Evolutionary conservation across 1,140 invertebrate genomes (phyloP).

Genomic region (Aporrectodea caliginosa): DNA sequence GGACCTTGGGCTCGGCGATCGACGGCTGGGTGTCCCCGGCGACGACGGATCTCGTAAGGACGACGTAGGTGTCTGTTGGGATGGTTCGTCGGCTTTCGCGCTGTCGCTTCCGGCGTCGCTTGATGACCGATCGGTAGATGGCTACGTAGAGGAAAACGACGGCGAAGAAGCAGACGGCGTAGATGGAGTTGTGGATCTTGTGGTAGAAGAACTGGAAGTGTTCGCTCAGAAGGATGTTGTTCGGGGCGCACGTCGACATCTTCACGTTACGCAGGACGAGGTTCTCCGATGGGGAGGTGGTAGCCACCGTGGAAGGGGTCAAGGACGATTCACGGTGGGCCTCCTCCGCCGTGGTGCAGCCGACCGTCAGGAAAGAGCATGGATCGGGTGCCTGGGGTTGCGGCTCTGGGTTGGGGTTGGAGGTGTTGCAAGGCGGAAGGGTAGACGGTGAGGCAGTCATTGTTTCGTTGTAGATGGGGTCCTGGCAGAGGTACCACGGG

Average conservation of each 20-base stretch:
- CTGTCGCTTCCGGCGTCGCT: slow-evolving; percentile 25
- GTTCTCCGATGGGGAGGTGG: not conserved
- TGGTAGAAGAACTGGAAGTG: slow-evolving; percentile 31
- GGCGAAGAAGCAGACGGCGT: slow-evolving; percentile 28
- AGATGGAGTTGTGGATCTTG: slow-evolving; percentile 32
- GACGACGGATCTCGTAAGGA: not conserved
- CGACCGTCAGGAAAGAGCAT: not conserved
- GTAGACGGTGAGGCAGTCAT: not conserved
- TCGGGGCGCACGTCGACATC: slow-evolving; percentile 19
- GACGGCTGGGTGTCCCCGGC: not conserved
- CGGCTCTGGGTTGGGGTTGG: not conserved
- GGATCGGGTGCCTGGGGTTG: too few relatives aligned
- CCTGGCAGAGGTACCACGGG: not conserved
- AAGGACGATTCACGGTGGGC: not conserved
- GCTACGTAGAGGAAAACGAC: slow-evolving; percentile 33
- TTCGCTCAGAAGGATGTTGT: slow-evolving; percentile 28
- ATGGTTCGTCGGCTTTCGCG: not conserved
- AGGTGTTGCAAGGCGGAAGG: too few relatives aligned
- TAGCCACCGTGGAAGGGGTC: not conserved
- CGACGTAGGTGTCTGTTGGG: not conserved
- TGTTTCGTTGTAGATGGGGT: not conserved
- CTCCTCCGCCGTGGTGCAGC: not conserved
- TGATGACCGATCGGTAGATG: slow-evolving; percentile 33
- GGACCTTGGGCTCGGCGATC: not conserved
- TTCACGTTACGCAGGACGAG: not conserved